Evolutionary conservation across 2,888 invertebrate species (phyloP).

Genomic region (Leptura quadrifasciata): DNA sequence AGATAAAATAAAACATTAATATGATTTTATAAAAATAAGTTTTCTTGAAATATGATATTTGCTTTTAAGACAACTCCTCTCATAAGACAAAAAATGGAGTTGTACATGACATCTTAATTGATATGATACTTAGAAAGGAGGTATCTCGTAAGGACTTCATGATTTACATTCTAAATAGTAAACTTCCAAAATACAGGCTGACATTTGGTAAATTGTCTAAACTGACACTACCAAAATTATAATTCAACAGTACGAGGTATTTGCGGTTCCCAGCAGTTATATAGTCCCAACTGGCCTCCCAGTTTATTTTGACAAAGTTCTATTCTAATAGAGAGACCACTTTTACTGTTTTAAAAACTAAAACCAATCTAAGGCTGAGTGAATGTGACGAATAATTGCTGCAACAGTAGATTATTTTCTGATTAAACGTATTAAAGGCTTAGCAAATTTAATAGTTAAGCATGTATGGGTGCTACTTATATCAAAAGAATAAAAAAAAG

Average conservation of each 20-base stretch:
- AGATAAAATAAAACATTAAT: not conserved
- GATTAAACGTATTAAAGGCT: too few relatives aligned
- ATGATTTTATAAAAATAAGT: constrained; percentile 19
- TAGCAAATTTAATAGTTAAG: too few relatives aligned
- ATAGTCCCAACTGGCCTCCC: too few relatives aligned
- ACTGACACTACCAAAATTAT: not conserved
- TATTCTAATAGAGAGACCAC: too few relatives aligned
- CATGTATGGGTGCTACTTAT: too few relatives aligned
- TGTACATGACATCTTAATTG: not conserved
- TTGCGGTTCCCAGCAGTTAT: too few relatives aligned
- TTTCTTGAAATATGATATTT: constrained; percentile 12
- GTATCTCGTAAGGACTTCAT: not conserved
- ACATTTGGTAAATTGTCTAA: not conserved
- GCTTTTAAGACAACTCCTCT: not conserved
- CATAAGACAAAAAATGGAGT: not conserved
- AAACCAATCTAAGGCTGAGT: too few relatives aligned
- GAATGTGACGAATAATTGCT: too few relatives aligned
- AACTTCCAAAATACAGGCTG: constrained; percentile 3
- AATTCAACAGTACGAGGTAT: not conserved
- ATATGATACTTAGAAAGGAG: not conserved
- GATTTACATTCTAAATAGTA: constrained; percentile 1
- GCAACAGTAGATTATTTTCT: too few relatives aligned
- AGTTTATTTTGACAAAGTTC: too few relatives aligned
- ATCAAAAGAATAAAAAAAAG: too few relatives aligned
- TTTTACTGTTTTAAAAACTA: too few relatives aligned